Conservation (phyloP, 1,140 invertebrate genomes). For the Nasonia vitripennis region DNA sequence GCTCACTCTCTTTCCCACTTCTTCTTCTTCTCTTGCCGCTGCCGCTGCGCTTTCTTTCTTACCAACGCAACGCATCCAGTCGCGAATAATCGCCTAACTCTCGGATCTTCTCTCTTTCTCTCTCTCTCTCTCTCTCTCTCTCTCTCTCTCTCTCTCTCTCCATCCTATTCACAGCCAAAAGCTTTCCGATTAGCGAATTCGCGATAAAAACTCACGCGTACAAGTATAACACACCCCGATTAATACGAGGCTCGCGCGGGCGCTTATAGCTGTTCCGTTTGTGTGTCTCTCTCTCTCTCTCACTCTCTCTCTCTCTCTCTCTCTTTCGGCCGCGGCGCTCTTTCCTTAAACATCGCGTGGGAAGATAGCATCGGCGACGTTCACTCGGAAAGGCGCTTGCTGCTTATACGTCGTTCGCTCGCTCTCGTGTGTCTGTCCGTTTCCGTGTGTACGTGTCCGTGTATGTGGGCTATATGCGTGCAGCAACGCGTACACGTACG, state of each 20-base stretch:
- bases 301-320: background rate
- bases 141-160: slow-evolving; percentile 39
- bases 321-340: slow-evolving; percentile 18
- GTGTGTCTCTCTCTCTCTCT: background rate
- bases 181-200: background rate
- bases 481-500: background rate
- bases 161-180: slow-evolving; percentile 42
- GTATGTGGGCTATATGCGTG: background rate
- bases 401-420: background rate
- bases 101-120: slow-evolving; percentile 38
- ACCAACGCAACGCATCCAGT: slow-evolving; percentile 35
- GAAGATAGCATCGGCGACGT: slow-evolving; percentile 57
- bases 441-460: background rate
- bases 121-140: slow-evolving; percentile 18
- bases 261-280: background rate
- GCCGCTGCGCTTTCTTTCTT: slow-evolving; percentile 40
- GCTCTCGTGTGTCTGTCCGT: background rate
- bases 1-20: slow-evolving; percentile 43
- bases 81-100: slow-evolving; percentile 53
- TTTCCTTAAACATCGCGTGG: slow-evolving; percentile 58
- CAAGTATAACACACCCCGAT: background rate
- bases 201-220: background rate
- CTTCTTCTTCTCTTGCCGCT: slow-evolving; percentile 18
- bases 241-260: background rate
- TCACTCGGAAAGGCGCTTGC: slow-evolving; percentile 49